Conservation (phyloP, 2,888 invertebrate genomes). For the Gari tellinella region DNA sequence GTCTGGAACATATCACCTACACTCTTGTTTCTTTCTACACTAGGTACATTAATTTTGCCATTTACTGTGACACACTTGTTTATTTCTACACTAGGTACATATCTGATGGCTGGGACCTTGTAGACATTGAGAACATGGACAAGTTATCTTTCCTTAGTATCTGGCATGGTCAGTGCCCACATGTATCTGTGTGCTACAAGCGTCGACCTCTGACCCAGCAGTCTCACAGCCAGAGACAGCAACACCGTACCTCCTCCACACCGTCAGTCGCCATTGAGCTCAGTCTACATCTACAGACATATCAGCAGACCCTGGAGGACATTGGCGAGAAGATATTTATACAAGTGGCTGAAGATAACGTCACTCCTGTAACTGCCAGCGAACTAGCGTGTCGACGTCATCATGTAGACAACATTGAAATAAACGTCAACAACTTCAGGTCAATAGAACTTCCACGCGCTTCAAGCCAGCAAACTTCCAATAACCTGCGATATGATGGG, state of each 20-base stretch:
- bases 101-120: slow-evolving; percentile 64
- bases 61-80: no score
- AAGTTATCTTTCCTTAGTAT: slow-evolving; percentile 63
- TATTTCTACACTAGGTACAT: slow-evolving; percentile 50
- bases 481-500: background rate
- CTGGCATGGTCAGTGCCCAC: slow-evolving; percentile 73
- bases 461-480: background rate
- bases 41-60: no score
- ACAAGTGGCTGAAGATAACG: slow-evolving; percentile 58
- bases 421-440: slow-evolving; percentile 25
- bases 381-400: slow-evolving; percentile 15
- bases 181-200: slow-evolving; percentile 63
- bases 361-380: slow-evolving; percentile 6
- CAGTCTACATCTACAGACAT: slow-evolving; percentile 61
- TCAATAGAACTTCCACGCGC: no score
- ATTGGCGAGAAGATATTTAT: slow-evolving; percentile 63
- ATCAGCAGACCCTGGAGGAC: slow-evolving; percentile 57
- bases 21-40: no score
- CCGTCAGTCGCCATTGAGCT: slow-evolving; percentile 49
- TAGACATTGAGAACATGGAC: slow-evolving; percentile 48
- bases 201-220: slow-evolving; percentile 11
- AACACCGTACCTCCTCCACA: background rate
- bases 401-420: slow-evolving; percentile 32
- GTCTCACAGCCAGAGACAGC: background rate
- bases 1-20: no score